Base-by-base conservation (phyloP, 2,888 invertebrate genomes). In the Drosophila melanosoma region DNA sequence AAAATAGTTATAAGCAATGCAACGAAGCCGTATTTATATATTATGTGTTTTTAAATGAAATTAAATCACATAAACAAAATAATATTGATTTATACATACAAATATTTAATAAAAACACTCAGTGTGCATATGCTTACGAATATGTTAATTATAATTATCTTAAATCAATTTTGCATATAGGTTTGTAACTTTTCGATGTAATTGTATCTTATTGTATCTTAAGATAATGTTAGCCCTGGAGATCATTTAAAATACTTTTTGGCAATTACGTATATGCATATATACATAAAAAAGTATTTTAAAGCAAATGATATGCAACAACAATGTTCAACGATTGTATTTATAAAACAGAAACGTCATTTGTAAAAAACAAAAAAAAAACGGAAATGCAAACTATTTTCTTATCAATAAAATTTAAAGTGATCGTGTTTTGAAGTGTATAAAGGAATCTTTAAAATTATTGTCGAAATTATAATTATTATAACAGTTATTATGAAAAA, bases 31-130 rank as follows among this genome's bases (percentile, higher is more conserved):
- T 87, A 85, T 89, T 89, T 85, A 85, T 89, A 85, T 87, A 81
- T 90, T 83, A 74, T 76, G 79, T 87, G 89, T 89, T 87, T 84
- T 89, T 75, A 85, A 85, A 83, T 67, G 79, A 83, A 89, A 84
- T 88, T 86, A 88, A 83, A 79, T 83, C 36, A 53, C 54, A 67
- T 67, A 70, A 49, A 42, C 57, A 61, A 59, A 69, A 64, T 17
- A 11, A 59, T 58, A 69, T 65, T 63, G 51, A 40, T 40, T 20
- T 20, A 38, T 17, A 26, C n/a, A 20, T 32, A 40, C 33, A 36
- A 7, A 20, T 33, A 23, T 29, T 29, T 40, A 23, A 51, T 51
- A 33, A 51, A 36, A 53, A 69, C 60, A 60, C 48, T 51, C 45
- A 69, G 70, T 69, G 53, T 53, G 40, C 35, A 23, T 72, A 73